phyloP scores from a whole-genome alignment of 2,113 vertebrate species.

The Erythrolamprus reginae region DNA sequence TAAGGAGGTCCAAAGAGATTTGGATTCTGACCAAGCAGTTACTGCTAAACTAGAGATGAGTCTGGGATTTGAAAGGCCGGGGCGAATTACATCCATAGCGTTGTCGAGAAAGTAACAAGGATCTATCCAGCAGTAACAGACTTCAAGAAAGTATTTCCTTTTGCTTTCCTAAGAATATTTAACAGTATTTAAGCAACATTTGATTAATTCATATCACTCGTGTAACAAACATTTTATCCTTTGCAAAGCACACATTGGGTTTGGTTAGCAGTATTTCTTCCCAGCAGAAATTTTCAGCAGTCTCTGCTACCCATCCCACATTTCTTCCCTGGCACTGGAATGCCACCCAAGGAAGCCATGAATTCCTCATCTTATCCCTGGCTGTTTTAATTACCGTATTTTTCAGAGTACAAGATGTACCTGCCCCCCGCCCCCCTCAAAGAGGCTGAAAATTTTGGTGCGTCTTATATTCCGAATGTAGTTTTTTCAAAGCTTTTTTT shows the following conservation, averaged over 20 bases:
- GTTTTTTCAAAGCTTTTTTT: too few species aligned
- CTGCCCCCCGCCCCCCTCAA: too few species aligned
- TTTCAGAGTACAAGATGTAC: too few species aligned
- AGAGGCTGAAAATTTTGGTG: too few species aligned
- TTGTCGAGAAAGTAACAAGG: not conserved
- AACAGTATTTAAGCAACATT: not conserved
- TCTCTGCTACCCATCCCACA: not conserved
- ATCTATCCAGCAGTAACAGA: not conserved
- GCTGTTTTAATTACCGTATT: not conserved
- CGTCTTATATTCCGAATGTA: too few species aligned
- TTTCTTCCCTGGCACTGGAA: too few species aligned
- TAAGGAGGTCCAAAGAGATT: not conserved
- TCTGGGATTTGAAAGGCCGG: not conserved
- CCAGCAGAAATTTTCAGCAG: too few species aligned
- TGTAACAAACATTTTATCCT: not conserved
- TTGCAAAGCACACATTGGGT: not conserved
- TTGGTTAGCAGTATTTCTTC: not conserved
- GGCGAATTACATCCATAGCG: not conserved
- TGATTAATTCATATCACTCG: too few species aligned
- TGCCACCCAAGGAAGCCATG: not conserved
- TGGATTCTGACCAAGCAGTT: not conserved
- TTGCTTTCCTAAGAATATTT: not conserved
- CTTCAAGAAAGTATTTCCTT: not conserved
- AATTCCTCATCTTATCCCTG: not conserved
- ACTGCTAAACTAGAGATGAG: not conserved